Evolutionary conservation across 2,888 invertebrate species (phyloP), one percentile per base, ranked within the genome.

Genomic region (Orthosia cruda): DNA sequence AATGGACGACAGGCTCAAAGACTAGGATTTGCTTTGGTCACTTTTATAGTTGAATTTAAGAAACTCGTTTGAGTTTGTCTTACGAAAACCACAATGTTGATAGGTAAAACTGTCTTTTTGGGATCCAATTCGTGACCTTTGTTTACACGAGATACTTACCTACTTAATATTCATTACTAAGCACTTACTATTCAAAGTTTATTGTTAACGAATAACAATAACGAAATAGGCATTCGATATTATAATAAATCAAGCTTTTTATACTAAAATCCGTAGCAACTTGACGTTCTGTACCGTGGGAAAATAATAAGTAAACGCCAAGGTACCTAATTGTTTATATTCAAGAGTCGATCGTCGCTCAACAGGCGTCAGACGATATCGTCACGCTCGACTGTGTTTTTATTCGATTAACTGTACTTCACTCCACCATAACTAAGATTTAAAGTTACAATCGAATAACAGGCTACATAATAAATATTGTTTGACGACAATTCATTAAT

Each of bases 361-460:
- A 89, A 88, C 92, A 90, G 92, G 91, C 93, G 90, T 92, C 92
- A 87, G 92, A 92, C 94, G 92, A 93, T 92, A 78, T 74, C 91
- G 94, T 93, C 92, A 94, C 90, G 93, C 91, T 92, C 88, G 83
- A 90, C 89, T 89, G 87, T 82, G 74, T 83, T 81, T 85, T 80
- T 78, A 80, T 80, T 69, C 57, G 62, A 54, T 63, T 79, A 86
- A 77, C 87, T 77, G 77, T 84, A 81, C 77, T 73, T 81, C 54
- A 47, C 69, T 71, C 66, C 47, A 74, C 71, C 59, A 57, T 71
- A 69, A 82, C 59, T 75, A 54, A n/a, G 49, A 57, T 64, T 75
- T 81, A 16, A 59, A 59, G 40, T 54, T 54, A 49, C 11, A 59
- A 76, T 54, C 58, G 20, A 81, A 26, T 18, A 52, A 63, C 50